phyloP scores from a whole-genome alignment of 2,888 invertebrate species.

The Dione juno region DNA sequence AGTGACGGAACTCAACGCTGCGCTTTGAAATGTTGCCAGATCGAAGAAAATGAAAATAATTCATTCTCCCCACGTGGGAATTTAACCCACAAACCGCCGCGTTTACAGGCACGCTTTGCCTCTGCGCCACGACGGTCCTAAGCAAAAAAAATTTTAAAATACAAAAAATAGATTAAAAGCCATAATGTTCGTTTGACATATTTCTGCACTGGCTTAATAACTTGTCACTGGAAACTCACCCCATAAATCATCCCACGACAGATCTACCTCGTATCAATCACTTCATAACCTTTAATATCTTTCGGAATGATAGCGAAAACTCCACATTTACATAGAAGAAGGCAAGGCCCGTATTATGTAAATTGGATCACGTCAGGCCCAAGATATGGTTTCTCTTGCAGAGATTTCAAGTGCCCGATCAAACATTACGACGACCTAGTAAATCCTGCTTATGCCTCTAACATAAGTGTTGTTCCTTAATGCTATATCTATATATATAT shows the following conservation, averaged over 20 bases:
- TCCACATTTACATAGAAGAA: constrained; percentile 58
- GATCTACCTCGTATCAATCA: constrained; percentile 66
- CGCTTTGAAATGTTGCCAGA: too few relatives aligned
- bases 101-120: too few relatives aligned
- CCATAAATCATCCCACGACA: constrained; percentile 67
- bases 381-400: constrained; percentile 62
- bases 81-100: too few relatives aligned
- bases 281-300: constrained; percentile 62
- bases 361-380: constrained; percentile 67
- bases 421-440: constrained; percentile 32
- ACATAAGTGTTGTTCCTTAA: constrained; percentile 11
- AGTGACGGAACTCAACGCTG: too few relatives aligned
- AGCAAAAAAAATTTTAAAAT: not conserved
- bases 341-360: constrained; percentile 66
- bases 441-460: constrained; percentile 23
- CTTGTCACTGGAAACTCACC: constrained; percentile 38
- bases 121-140: too few relatives aligned
- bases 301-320: constrained; percentile 52
- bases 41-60: too few relatives aligned
- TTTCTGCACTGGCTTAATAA: constrained; percentile 16
- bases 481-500: not conserved
- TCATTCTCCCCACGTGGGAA: too few relatives aligned
- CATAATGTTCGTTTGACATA: not conserved
- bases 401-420: constrained; percentile 57
- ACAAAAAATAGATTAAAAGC: not conserved